Percentiles rank a stretch among this genome's conserved stretches.
phyloP scores from a whole-genome alignment of 1,140 invertebrate genomes.

The Aphelenchoides avenae region DNA sequence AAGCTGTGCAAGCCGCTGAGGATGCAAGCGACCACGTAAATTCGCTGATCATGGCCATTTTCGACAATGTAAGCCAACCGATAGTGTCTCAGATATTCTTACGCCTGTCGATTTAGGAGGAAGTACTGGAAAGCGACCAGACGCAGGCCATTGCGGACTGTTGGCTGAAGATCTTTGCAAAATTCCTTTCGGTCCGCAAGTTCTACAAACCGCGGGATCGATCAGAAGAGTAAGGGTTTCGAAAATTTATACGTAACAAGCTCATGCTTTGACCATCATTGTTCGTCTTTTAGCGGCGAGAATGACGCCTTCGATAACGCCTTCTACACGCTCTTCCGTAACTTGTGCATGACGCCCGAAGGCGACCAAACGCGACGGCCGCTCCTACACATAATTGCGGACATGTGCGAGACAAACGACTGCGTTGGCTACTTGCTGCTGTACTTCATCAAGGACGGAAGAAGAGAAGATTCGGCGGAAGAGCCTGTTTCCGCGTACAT shows the following conservation, averaged over 20 bases:
- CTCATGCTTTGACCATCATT: not conserved
- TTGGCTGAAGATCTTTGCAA: constrained; percentile 24
- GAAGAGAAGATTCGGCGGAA: not conserved
- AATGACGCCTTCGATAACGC: constrained; percentile 11
- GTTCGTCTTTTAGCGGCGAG: constrained; percentile 8
- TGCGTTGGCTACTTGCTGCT: constrained; percentile 26
- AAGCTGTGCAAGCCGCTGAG: constrained; percentile 13
- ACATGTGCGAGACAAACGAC: constrained; percentile 24
- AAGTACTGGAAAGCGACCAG: constrained; percentile 15
- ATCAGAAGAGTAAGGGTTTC: constrained; percentile 22
- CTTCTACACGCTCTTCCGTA: constrained; percentile 21
- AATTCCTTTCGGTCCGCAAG: constrained; percentile 4
- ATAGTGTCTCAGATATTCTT: not conserved
- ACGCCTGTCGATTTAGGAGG: constrained; percentile 14
- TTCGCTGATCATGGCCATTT: constrained; percentile 7
- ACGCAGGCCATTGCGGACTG: constrained; percentile 23
- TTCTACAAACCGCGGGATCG: not conserved
- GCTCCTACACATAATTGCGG: constrained; percentile 16
- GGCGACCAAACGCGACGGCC: constrained; percentile 14
- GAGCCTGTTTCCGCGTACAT: constrained; percentile 13
- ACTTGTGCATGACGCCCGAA: constrained; percentile 15
- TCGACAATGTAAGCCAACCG: constrained; percentile 11
- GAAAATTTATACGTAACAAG: too few relatives aligned
- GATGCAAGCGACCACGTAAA: constrained; percentile 14
- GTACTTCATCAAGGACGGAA: constrained; percentile 14